Conservation (phyloP, 2,797 vertebrate genomes). For the Ctenopoma kingsleyae region DNA sequence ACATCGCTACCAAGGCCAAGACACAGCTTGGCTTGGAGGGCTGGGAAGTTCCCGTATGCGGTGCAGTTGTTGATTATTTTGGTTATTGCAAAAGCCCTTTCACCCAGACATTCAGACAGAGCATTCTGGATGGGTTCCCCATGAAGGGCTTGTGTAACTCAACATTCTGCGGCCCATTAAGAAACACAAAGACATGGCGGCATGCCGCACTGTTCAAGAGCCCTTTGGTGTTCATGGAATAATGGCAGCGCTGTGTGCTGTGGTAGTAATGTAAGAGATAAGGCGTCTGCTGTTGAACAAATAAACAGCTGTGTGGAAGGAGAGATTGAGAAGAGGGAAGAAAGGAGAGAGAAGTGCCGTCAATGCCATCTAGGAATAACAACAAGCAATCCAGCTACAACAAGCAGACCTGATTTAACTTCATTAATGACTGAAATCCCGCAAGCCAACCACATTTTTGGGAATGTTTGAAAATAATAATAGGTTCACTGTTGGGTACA, state of each 20-base stretch:
- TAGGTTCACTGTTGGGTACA: slow-evolving; percentile 39
- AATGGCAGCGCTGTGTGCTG: slow-evolving; percentile 49
- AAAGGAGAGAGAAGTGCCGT: slow-evolving; percentile 27
- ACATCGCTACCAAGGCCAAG: slow-evolving; percentile 52
- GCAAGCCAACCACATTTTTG: slow-evolving; percentile 56
- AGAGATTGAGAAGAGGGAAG: slow-evolving; percentile 40
- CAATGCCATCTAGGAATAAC: slow-evolving; percentile 44
- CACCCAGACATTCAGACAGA: slow-evolving; percentile 31
- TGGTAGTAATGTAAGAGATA: slow-evolving; percentile 63
- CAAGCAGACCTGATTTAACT: slow-evolving; percentile 58
- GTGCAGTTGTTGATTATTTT: slow-evolving; percentile 64
- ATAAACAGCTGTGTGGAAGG: slow-evolving; percentile 61
- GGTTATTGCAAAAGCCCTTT: slow-evolving; percentile 64
- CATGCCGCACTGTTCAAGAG: slow-evolving; percentile 39
- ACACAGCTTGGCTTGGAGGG: slow-evolving; percentile 47
- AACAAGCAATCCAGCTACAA: slow-evolving; percentile 56
- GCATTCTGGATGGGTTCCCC: slow-evolving; percentile 57
- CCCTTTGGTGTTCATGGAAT: slow-evolving; percentile 57
- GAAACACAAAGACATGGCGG: slow-evolving; percentile 66
- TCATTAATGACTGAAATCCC: slow-evolving; percentile 63
- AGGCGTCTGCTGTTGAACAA: slow-evolving; percentile 61
- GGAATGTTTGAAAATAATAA: slow-evolving; percentile 64
- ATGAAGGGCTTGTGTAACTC: slow-evolving; percentile 60
- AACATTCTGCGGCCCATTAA: slow-evolving; percentile 69
- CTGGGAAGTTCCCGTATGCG: slow-evolving; percentile 57